These are phyloP conservation scores for Scaptomyza hsui DNA, from an alignment of 1,140 invertebrate genomes.

Conservation along the genomic window DNA sequence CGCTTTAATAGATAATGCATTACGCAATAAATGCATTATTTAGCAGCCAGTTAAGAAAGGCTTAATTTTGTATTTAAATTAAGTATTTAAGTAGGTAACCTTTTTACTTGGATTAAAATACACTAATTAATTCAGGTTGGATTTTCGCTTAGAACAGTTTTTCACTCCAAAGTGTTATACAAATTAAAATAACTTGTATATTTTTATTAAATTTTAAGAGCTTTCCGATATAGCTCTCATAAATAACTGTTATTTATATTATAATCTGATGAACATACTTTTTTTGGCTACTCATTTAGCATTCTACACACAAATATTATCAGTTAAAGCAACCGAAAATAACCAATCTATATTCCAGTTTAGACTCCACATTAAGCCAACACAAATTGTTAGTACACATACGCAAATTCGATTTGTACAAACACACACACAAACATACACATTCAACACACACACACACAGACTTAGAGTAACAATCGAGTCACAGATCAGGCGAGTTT, in stretches of 20 bases:
- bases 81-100: too few relatives aligned
- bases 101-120: too few relatives aligned
- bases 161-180: too few relatives aligned
- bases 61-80: too few relatives aligned
- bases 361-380: constrained; percentile 52
- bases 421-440: constrained; percentile 17
- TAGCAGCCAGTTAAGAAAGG: too few relatives aligned
- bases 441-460: background rate
- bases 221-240: constrained; percentile 18
- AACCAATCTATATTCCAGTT: constrained; percentile 44
- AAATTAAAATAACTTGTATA: constrained; percentile 2
- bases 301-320: constrained; percentile 32
- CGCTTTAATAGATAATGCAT: constrained; percentile 41
- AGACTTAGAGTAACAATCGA: constrained; percentile 26
- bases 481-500: constrained; percentile 44
- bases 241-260: constrained; percentile 35
- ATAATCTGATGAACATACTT: background rate
- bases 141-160: too few relatives aligned
- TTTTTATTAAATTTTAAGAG: background rate
- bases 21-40: constrained; percentile 42
- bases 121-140: too few relatives aligned
- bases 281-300: constrained; percentile 10
- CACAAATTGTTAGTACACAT: constrained; percentile 72
- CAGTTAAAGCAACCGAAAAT: constrained; percentile 22
- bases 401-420: constrained; percentile 62